These are phyloP conservation scores for Etheostoma nigrum DNA, from an alignment of 2,797 vertebrate genomes.

Conservation along the genomic window DNA sequence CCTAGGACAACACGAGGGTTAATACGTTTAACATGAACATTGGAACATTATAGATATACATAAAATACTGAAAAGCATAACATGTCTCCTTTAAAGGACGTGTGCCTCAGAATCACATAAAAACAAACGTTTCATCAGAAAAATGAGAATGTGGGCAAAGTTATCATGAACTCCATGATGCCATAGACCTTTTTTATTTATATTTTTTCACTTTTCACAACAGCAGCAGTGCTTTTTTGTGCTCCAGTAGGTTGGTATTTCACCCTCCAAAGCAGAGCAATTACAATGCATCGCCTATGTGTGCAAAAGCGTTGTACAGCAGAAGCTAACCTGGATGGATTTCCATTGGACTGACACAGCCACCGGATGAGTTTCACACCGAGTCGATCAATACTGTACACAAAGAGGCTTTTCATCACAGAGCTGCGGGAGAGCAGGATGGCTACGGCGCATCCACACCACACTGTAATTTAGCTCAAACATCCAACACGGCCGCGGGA, in stretches of 20 bases:
- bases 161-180: slow-evolving; percentile 47
- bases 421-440: slow-evolving; percentile 30
- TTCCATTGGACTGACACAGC: slow-evolving; percentile 47
- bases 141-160: slow-evolving; percentile 25
- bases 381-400: slow-evolving; percentile 59
- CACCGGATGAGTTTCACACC: slow-evolving; percentile 57
- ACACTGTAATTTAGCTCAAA: neutral
- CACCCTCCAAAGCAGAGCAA: slow-evolving; percentile 58
- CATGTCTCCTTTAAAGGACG: too few species aligned
- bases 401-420: slow-evolving; percentile 45
- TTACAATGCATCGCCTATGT: slow-evolving; percentile 63
- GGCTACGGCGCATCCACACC: neutral
- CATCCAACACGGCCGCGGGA: slow-evolving; percentile 34
- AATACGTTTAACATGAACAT: too few species aligned
- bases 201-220: slow-evolving; percentile 68
- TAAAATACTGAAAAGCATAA: too few species aligned
- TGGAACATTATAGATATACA: too few species aligned
- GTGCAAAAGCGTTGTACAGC: slow-evolving; percentile 80
- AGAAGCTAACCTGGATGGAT: slow-evolving; percentile 61
- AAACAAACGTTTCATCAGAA: neutral
- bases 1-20: too few species aligned
- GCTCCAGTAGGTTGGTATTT: slow-evolving; percentile 43
- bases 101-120: slow-evolving; percentile 11
- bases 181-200: slow-evolving; percentile 68
- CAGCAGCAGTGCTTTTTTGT: slow-evolving; percentile 69